Evolutionary conservation across 1,140 invertebrate genomes (phyloP).

Genomic region (Gryon sp.): DNA sequence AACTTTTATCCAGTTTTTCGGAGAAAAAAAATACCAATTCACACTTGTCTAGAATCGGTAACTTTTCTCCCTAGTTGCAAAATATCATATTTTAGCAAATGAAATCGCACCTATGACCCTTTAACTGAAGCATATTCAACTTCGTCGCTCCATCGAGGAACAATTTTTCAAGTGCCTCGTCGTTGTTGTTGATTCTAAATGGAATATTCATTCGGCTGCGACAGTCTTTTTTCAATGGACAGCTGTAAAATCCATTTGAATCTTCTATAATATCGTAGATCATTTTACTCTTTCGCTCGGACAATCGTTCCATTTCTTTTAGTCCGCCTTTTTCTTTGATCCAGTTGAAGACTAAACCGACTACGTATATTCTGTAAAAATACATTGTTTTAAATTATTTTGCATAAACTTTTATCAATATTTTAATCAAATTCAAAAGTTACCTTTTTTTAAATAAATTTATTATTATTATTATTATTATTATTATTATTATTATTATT

Average conservation of each 20-base stretch:
- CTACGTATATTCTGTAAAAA: slow-evolving; percentile 91
- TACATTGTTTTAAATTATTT: neutral
- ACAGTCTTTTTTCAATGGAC: slow-evolving; percentile 83
- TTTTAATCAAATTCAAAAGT: too few species aligned
- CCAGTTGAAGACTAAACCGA: slow-evolving; percentile 95
- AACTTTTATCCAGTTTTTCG: too few species aligned
- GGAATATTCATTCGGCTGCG: slow-evolving; percentile 95
- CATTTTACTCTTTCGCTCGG: slow-evolving; percentile 86
- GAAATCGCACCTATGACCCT: slow-evolving; percentile 92
- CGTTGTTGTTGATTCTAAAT: slow-evolving; percentile 89
- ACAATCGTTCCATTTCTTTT: slow-evolving; percentile 86
- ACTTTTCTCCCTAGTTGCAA: too few species aligned
- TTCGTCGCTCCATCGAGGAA: slow-evolving; percentile 91
- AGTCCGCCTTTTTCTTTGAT: slow-evolving; percentile 93
- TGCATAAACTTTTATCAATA: too few species aligned
- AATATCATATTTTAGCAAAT: too few species aligned
- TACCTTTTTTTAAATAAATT: too few species aligned
- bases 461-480: too few species aligned
- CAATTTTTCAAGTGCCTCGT: slow-evolving; percentile 91
- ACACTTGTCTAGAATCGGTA: too few species aligned
- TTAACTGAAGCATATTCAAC: slow-evolving; percentile 91
- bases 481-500: too few species aligned
- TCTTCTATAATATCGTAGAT: slow-evolving; percentile 92
- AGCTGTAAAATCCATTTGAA: slow-evolving; percentile 94
- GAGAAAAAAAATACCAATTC: slow-evolving; percentile 46